Conservation (phyloP, 2,113 vertebrate species). For the Heloderma charlesbogerti region DNA sequence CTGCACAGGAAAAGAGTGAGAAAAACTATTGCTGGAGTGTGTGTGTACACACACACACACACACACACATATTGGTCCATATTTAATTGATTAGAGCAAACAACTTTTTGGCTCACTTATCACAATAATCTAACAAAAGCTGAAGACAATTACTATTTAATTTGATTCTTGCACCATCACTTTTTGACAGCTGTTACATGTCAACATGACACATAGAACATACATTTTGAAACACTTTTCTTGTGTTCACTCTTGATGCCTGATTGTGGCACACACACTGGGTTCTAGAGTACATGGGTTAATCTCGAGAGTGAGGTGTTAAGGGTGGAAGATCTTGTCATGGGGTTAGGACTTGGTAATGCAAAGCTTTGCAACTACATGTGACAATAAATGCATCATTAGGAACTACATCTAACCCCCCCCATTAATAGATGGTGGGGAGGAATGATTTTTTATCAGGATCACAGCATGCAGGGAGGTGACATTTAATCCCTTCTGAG, state of each 20-base stretch:
- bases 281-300: not conserved
- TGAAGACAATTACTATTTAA: constrained; percentile 33
- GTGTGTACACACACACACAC: not conserved
- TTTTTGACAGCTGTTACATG: constrained; percentile 73
- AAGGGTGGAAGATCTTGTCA: not conserved
- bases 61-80: constrained; percentile 31
- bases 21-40: constrained; percentile 63
- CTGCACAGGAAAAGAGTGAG: constrained; percentile 80
- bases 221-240: not conserved
- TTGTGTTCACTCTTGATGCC: not conserved
- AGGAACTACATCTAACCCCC: no score
- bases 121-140: constrained; percentile 28
- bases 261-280: not conserved
- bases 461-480: no score
- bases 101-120: constrained; percentile 47
- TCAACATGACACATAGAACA: constrained; percentile 72
- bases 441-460: no score
- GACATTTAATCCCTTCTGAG: no score
- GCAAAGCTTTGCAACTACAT: not conserved
- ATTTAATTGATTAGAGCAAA: constrained; percentile 51
- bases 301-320: not conserved
- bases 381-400: no score
- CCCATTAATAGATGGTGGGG: no score
- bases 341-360: not conserved
- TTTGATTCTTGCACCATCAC: constrained; percentile 31